A percentile compares a stretch with the other conserved stretches of the same genome.
phyloP scores from a whole-genome alignment of 2,888 invertebrate species.

The Hesperia comma region DNA sequence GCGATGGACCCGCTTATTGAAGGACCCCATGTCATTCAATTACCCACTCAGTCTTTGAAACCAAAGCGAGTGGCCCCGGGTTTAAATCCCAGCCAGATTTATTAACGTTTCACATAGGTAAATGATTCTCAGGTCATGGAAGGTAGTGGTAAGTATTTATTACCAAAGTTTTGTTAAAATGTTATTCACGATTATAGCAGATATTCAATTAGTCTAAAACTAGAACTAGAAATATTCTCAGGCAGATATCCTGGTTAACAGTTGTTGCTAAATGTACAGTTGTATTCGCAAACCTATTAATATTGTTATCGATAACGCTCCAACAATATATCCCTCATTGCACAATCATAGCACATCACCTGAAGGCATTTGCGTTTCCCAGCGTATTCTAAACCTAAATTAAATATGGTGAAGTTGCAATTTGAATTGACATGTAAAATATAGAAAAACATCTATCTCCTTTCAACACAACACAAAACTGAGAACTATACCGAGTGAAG shows the following conservation, averaged over 20 bases:
- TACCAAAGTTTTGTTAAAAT: no score
- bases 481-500: constrained; percentile 71
- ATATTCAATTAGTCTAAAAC: no score
- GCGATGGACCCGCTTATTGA: no score
- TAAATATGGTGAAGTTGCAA: constrained; percentile 39
- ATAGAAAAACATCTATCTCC: constrained; percentile 58
- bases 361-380: constrained; percentile 43
- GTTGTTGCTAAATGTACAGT: constrained; percentile 17
- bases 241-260: not conserved
- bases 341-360: constrained; percentile 63
- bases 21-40: no score
- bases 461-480: constrained; percentile 68
- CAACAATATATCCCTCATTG: constrained; percentile 54
- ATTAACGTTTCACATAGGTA: no score
- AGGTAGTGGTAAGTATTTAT: no score
- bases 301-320: constrained; percentile 49
- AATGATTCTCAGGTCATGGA: no score
- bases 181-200: no score
- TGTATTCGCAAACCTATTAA: constrained; percentile 46
- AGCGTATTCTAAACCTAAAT: constrained; percentile 44
- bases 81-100: no score
- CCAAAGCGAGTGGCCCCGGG: no score
- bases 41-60: no score
- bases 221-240: no score
- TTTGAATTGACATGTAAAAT: constrained; percentile 33